Conservation (phyloP, 2,797 vertebrate species). For the Mastacembelus armatus region DNA sequence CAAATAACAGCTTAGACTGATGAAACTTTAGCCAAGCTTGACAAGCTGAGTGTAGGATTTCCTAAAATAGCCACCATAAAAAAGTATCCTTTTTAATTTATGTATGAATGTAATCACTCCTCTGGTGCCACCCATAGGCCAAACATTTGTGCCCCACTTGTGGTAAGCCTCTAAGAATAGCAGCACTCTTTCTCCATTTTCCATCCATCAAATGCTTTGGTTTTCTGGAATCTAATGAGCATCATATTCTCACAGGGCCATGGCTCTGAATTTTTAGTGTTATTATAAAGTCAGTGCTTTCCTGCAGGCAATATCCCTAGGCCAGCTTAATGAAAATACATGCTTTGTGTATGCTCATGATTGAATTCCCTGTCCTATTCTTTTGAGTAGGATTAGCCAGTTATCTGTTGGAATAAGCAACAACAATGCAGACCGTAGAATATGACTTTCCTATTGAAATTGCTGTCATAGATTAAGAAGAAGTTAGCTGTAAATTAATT, state of each 20-base stretch:
- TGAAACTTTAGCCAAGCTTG: not conserved
- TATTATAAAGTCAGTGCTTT: slow-evolving; percentile 12
- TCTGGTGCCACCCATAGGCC: not conserved
- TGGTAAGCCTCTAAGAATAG: not conserved
- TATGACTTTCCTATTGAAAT: slow-evolving; percentile 1
- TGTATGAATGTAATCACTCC: not conserved
- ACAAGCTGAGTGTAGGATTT: not conserved
- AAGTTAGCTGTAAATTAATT: slow-evolving; percentile 11
- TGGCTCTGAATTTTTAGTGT: slow-evolving; percentile 6
- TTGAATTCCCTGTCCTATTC: slow-evolving; percentile 13
- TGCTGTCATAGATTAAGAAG: slow-evolving; percentile 8
- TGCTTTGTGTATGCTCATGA: slow-evolving; percentile 8
- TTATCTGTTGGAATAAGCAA: slow-evolving; percentile 29
- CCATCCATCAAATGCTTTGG: not conserved
- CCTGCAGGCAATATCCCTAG: slow-evolving; percentile 11
- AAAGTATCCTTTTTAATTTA: not conserved
- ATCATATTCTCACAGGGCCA: not conserved
- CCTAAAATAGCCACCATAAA: not conserved
- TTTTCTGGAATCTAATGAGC: slow-evolving; percentile 9
- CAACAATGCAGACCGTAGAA: slow-evolving; percentile 1
- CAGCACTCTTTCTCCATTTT: not conserved
- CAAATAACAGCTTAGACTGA: not conserved
- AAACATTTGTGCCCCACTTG: not conserved
- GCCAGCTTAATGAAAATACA: slow-evolving; percentile 27
- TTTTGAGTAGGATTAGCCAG: slow-evolving; percentile 12